Evolutionary conservation across 2,113 vertebrate genomes (phyloP).

Genomic region (Ardeotis arabs): DNA sequence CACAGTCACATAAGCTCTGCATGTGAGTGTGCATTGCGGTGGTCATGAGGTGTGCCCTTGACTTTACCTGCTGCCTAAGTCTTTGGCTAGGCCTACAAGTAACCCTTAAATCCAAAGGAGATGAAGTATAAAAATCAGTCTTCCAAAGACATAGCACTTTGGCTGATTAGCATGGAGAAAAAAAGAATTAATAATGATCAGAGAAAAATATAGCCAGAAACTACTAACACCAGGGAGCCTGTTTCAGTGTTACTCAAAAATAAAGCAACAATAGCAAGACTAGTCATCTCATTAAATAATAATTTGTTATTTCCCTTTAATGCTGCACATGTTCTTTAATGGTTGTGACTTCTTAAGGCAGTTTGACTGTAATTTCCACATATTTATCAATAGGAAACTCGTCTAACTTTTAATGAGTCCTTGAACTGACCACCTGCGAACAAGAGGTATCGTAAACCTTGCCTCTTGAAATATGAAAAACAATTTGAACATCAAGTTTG

Average conservation of each 20-base stretch:
- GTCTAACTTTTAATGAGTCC: slow-evolving; percentile 73
- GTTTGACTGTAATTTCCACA: slow-evolving; percentile 52
- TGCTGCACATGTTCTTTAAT: slow-evolving; percentile 64
- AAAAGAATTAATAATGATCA: slow-evolving; percentile 75
- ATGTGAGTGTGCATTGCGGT: neutral
- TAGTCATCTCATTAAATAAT: slow-evolving; percentile 81
- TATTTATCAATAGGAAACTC: slow-evolving; percentile 74
- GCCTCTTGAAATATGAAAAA: slow-evolving; percentile 36
- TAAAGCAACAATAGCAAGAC: slow-evolving; percentile 72
- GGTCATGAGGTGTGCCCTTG: slow-evolving; percentile 75
- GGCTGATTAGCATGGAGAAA: slow-evolving; percentile 68
- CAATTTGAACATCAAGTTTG: neutral
- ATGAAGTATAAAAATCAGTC: slow-evolving; percentile 40
- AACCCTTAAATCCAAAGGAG: slow-evolving; percentile 45
- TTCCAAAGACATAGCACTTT: slow-evolving; percentile 35
- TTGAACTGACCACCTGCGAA: slow-evolving; percentile 67
- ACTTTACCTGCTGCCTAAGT: slow-evolving; percentile 75
- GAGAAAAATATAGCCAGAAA: slow-evolving; percentile 76
- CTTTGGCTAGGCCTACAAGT: slow-evolving; percentile 14
- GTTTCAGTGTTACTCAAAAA: slow-evolving; percentile 71
- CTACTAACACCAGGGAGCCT: slow-evolving; percentile 74
- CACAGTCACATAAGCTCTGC: slow-evolving; percentile 79
- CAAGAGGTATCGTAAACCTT: slow-evolving; percentile 38
- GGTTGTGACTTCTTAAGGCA: slow-evolving; percentile 68
- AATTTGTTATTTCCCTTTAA: slow-evolving; percentile 73